Base-by-base conservation (phyloP, 2,888 invertebrate species). In the Plagiodera versicolora region DNA sequence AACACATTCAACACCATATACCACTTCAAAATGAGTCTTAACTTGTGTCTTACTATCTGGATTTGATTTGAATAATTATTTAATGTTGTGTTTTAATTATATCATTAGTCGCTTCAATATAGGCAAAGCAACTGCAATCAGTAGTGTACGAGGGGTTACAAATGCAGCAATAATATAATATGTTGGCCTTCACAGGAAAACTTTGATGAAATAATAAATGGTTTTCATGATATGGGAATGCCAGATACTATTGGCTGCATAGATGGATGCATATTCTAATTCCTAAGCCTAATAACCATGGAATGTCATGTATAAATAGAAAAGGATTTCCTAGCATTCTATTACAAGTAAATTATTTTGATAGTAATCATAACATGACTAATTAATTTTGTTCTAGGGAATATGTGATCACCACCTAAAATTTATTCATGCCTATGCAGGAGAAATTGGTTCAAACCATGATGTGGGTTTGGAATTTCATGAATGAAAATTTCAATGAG, bases 351-450 rank as follows among this genome's bases (percentile, higher is more conserved):
- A 35, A 32, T 47, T 47, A 14, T 32, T 56, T 20, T 39, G 14
- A 44, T 53, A 44, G 11, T 39, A 19, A n/a, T 28, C n/a, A 17
- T 4, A n/a, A 30, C 20, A 16, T 20, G 46, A 20, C 14, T 24
- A 16, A 48, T 60, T n/a, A 49, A 55, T 47, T 45, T 57, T 30
- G 11, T 61, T 53, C 35, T 49, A 53, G 55, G 60, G 28, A 30
- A 46, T 63, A 50, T 60, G 57, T 54, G 63, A 63, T 50, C 57
- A 63, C 57, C 16, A 18, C 14, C 20, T 63, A 16, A 56, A 56
- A 51, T 63, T 63, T 44, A 63, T 45, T n/a, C 48, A 63, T 51
- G 18, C 16, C 14, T 56, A 52, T 60, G 56, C 54, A 24, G 62
- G 62, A 50, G 50, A 60, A 50, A 60, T 53, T 17, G 60, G 60